Evolutionary conservation across 2,797 vertebrate genomes (phyloP).

Genomic region (Lithobates pipiens): DNA sequence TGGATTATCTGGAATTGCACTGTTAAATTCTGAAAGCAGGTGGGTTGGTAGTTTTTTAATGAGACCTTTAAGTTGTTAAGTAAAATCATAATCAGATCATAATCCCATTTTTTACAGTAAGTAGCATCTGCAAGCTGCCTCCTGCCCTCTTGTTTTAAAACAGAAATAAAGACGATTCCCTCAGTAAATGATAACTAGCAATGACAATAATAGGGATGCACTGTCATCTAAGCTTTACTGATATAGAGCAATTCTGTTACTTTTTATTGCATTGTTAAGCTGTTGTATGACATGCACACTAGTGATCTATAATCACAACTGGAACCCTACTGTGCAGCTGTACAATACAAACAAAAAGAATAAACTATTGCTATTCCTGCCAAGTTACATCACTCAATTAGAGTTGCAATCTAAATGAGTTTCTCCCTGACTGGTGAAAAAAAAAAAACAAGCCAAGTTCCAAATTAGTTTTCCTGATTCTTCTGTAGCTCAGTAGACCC

Average conservation of each 20-base stretch:
- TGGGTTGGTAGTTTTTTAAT: no score
- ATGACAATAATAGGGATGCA: background rate
- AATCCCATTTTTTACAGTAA: no score
- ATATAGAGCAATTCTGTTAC: constrained; percentile 1
- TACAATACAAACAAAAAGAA: constrained; percentile 14
- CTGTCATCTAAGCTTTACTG: background rate
- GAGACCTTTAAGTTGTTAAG: no score
- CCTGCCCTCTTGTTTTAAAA: background rate
- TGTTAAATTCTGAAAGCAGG: no score
- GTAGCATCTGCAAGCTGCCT: no score
- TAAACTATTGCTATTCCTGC: background rate
- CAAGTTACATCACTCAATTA: constrained; percentile 34
- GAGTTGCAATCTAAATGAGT: constrained; percentile 7
- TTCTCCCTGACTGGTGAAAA: background rate
- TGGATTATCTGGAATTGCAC: no score
- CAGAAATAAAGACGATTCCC: background rate
- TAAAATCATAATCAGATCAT: no score
- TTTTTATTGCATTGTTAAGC: background rate
- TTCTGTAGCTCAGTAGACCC: background rate
- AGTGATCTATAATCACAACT: constrained; percentile 5
- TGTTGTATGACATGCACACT: background rate
- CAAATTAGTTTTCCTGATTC: background rate
- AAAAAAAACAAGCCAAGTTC: background rate
- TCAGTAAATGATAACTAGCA: background rate
- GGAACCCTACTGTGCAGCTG: background rate